A percentile compares a stretch with the other conserved stretches of the same genome.
phyloP scores from a whole-genome alignment of 2,797 vertebrate genomes.

The Staurois parvus region DNA sequence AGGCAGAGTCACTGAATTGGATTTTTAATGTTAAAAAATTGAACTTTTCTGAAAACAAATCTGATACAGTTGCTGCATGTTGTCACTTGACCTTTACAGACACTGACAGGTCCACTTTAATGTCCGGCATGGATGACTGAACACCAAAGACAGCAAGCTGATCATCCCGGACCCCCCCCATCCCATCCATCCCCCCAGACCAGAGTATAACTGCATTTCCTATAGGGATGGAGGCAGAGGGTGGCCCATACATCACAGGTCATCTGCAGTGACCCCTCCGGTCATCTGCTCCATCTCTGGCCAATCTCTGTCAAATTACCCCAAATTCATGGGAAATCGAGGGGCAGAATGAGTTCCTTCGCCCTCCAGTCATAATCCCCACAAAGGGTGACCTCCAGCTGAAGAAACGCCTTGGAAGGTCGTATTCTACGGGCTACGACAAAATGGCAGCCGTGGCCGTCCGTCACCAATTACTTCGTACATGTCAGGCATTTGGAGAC shows the following conservation, averaged over 20 bases:
- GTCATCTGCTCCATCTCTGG: constrained; percentile 74
- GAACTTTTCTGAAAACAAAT: too few species aligned
- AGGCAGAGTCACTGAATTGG: too few species aligned
- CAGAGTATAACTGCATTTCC: constrained; percentile 10
- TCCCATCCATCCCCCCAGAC: too few species aligned
- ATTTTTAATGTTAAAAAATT: too few species aligned
- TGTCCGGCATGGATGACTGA: too few species aligned
- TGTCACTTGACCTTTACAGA: too few species aligned
- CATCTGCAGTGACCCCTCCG: constrained; percentile 79
- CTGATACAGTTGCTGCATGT: too few species aligned
- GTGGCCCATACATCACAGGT: constrained; percentile 79
- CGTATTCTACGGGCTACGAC: not conserved
- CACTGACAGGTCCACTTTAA: too few species aligned
- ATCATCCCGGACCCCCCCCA: too few species aligned
- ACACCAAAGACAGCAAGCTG: too few species aligned
- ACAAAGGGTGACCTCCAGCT: not conserved
- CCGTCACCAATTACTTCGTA: not conserved
- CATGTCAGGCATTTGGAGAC: not conserved
- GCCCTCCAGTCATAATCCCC: constrained; percentile 66
- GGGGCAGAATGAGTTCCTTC: constrained; percentile 77
- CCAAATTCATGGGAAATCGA: constrained; percentile 91
- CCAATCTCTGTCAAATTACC: constrained; percentile 90
- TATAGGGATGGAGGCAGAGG: not conserved
- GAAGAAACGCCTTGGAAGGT: not conserved
- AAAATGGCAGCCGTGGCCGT: not conserved